Base-by-base conservation (phyloP, 2,797 vertebrate species). In the Carduelis carduelis region DNA sequence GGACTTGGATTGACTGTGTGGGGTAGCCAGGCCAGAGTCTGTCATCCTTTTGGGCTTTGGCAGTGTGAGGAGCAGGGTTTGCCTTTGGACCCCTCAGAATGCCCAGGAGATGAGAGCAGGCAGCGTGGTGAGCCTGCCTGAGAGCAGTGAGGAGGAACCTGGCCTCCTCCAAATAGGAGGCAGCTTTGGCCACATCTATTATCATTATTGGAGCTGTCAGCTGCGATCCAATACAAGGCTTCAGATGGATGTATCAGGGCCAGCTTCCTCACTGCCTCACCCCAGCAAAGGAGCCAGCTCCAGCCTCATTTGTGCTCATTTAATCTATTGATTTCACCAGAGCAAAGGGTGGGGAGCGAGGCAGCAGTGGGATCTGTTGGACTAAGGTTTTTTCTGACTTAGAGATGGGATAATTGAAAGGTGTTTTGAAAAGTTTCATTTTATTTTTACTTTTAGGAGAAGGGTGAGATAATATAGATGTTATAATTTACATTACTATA, bases 121-220 rank as follows among this genome's bases (percentile, higher is more conserved):
- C 86, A 88, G 92, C 1, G 0, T 5, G 1, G 52, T 37, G 32
- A 83, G 77, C 50, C 50, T 63, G 70, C 20, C 55, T 77, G 87
- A 0, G 12, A 79, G 82, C 21, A 1, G 69, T 1, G 60, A 89
- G 82, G 84, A 76, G 72, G 91, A 80, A 78, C 53, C 71, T 71
- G 87, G 82, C 57, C 77, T 63, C 60, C 89, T 83, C 83, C 87
- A 83, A 83, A 80, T 5, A 49, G 11, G 0, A 43, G 88, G 76
- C 8, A 4, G 64, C 71, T 88, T n/a, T 81, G 89, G 91, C 89
- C 37, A 1, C 87, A 96, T 97, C 94, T 95, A 43, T 97, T 97
- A 87, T 87, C 93, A 44, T 97, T 97, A 97, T 95, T 64, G 89
- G 93, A 92, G 88, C 92, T 97, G 95, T 93, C 93, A 94, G 93